Conservation (phyloP, 2,113 vertebrate species). For the Bufo bufo region DNA sequence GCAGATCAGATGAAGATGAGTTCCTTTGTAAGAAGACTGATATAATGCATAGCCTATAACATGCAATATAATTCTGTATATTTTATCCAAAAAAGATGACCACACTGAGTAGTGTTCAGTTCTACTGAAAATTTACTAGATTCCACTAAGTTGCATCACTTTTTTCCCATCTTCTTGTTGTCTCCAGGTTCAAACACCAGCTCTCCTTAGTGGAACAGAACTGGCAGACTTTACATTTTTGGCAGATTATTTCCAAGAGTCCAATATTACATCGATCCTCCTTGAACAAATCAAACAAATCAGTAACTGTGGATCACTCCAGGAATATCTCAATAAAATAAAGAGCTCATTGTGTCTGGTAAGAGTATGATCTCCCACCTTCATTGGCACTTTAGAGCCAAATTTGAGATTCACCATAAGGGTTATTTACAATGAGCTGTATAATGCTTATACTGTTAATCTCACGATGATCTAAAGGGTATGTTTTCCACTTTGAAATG, state of each 20-base stretch:
- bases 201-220: slow-evolving; percentile 8
- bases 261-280: not conserved
- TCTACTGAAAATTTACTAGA: not conserved
- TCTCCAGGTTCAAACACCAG: not conserved
- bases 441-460: not conserved
- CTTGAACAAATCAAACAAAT: slow-evolving; percentile 26
- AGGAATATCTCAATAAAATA: slow-evolving; percentile 49
- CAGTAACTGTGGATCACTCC: slow-evolving; percentile 2
- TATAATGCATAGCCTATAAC: too few relatives aligned
- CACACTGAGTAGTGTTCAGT: too few relatives aligned
- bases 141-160: not conserved
- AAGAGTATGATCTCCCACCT: not conserved
- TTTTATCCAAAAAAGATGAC: too few relatives aligned
- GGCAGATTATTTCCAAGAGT: slow-evolving; percentile 42
- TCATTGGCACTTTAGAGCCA: not conserved
- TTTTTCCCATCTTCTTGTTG: not conserved
- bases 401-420: not conserved
- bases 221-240: slow-evolving; percentile 41
- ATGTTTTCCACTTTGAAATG: too few relatives aligned
- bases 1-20: too few relatives aligned
- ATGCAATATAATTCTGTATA: too few relatives aligned
- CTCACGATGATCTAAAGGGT: too few relatives aligned
- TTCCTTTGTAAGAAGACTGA: too few relatives aligned
- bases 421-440: not conserved
- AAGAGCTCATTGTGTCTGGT: slow-evolving; percentile 42